Conservation (phyloP, 2,888 invertebrate species). For the Drosophila buzzatii region DNA sequence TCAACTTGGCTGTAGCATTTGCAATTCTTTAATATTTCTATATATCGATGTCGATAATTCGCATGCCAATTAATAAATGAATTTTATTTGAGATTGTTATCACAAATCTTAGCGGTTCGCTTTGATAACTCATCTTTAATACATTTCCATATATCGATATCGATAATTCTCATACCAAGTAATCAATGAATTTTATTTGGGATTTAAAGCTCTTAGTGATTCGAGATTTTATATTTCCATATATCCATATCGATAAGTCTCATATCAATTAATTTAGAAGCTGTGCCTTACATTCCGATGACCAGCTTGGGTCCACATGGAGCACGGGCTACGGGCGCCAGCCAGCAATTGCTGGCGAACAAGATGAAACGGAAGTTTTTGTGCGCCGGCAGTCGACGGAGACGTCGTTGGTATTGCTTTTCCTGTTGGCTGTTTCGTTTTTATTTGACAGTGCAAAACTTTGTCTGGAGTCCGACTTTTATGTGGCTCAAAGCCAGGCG, state of each 20-base stretch:
- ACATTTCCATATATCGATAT: neutral
- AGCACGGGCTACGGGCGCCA: constrained; percentile 50
- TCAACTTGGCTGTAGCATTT: no score
- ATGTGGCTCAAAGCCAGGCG: constrained; percentile 54
- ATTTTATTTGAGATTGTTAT: no score
- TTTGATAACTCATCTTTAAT: neutral
- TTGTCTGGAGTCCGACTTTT: constrained; percentile 66
- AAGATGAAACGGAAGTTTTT: constrained; percentile 74
- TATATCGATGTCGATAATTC: constrained; percentile 1
- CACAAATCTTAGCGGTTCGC: no score
- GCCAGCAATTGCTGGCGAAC: constrained; percentile 61
- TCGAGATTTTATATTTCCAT: neutral
- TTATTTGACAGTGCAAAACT: constrained; percentile 60
- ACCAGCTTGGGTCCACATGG: constrained; percentile 17
- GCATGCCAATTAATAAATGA: no score
- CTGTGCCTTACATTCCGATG: neutral
- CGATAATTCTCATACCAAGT: neutral
- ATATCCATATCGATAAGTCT: constrained; percentile 5
- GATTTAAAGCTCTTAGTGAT: neutral
- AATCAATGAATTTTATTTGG: no score
- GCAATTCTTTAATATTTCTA: neutral
- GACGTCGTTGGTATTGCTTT: constrained; percentile 45
- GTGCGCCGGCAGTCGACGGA: constrained; percentile 46
- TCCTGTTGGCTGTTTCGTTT: constrained; percentile 58
- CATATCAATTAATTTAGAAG: neutral